phyloP scores from a whole-genome alignment of 1,140 invertebrate genomes.

The Mercenaria mercenaria region DNA sequence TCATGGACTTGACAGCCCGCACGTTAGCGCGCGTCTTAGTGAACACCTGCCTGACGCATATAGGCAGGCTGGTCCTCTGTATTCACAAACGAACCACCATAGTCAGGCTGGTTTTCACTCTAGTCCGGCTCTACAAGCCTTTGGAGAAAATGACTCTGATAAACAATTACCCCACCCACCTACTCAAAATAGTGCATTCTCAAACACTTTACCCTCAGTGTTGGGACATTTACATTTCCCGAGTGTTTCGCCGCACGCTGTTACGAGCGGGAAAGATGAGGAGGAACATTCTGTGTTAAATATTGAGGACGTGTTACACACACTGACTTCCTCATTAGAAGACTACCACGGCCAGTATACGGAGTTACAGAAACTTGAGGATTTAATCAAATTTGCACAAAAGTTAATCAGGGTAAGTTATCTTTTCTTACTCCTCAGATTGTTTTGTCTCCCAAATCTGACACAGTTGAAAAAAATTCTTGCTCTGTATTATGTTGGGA shows the following conservation, averaged over 20 bases:
- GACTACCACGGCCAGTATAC: constrained; percentile 87
- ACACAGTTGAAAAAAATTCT: no score
- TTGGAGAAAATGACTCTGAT: constrained; percentile 21
- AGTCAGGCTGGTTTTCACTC: constrained; percentile 59
- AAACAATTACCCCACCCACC: constrained; percentile 28
- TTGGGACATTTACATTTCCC: constrained; percentile 52
- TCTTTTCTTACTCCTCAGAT: no score
- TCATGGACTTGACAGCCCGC: constrained; percentile 58
- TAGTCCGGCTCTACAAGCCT: constrained; percentile 24
- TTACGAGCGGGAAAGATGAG: neutral
- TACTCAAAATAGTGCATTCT: constrained; percentile 54
- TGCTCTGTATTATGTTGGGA: no score
- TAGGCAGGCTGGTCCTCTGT: constrained; percentile 34
- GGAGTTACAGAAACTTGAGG: constrained; percentile 86
- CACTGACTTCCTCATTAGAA: constrained; percentile 84
- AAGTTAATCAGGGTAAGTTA: constrained; percentile 83
- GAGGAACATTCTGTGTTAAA: constrained; percentile 52
- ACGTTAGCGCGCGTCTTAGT: constrained; percentile 46
- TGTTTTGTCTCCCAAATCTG: no score
- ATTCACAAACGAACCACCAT: constrained; percentile 47
- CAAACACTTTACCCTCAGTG: constrained; percentile 40
- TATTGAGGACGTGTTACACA: constrained; percentile 83
- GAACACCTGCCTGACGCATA: constrained; percentile 61
- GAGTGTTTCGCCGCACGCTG: constrained; percentile 16
- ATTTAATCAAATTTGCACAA: constrained; percentile 83